phyloP scores from a whole-genome alignment of 2,888 invertebrate genomes.

The Drosophila limbata region DNA sequence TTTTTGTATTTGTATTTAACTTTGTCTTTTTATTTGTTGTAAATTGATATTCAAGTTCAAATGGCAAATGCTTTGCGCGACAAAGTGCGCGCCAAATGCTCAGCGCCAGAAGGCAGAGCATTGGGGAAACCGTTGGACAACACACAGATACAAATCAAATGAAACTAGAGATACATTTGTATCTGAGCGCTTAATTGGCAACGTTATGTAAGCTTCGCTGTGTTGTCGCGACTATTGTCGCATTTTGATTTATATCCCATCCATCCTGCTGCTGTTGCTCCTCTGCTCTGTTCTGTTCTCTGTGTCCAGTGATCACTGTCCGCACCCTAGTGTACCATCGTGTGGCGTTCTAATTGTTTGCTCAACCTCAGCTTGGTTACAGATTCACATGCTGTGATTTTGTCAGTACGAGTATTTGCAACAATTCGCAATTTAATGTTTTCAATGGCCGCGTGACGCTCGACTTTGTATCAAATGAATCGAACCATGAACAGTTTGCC shows the following conservation, averaged over 20 bases:
- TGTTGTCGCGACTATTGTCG: conserved; percentile 64
- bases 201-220: conserved; percentile 70
- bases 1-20: conserved; percentile 4
- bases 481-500: conserved; percentile 66
- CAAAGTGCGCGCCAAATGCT: conserved; percentile 72
- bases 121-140: conserved; percentile 36
- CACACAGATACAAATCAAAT: conserved; percentile 21
- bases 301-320: conserved; percentile 25
- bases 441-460: conserved; percentile 54
- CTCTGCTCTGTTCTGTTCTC: conserved; percentile 3
- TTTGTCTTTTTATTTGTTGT: conserved; percentile 61
- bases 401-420: conserved; percentile 41
- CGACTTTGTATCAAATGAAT: conserved; percentile 61
- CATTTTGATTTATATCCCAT: conserved; percentile 78
- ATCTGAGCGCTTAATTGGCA: conserved; percentile 69
- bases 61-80: conserved; percentile 79
- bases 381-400: conserved; percentile 63
- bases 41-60: conserved; percentile 84
- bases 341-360: conserved; percentile 54
- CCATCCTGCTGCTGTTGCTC: conserved; percentile 48
- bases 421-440: conserved; percentile 50
- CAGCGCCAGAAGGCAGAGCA: conserved; percentile 15
- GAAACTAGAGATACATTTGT: conserved; percentile 60
- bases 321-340: conserved; percentile 23
- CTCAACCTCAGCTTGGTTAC: conserved; percentile 22